Evolutionary conservation across 2,797 vertebrate species (phyloP).

Genomic region (Pangasius larnaudii): DNA sequence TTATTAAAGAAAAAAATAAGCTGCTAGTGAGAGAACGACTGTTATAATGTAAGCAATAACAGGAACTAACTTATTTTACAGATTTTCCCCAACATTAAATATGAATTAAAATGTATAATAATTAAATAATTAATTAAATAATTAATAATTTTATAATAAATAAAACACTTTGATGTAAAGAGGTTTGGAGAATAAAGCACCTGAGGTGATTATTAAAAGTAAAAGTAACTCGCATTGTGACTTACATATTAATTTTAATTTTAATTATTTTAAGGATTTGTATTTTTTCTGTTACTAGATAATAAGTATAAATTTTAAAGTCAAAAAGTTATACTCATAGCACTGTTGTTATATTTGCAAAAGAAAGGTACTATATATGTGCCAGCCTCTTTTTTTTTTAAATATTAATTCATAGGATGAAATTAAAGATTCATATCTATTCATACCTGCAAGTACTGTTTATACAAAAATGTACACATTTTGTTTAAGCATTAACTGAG

Average conservation of each 20-base stretch:
- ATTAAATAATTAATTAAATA: neutral
- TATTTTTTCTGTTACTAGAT: neutral
- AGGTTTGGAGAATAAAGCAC: neutral
- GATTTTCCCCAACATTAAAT: neutral
- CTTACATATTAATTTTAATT: neutral
- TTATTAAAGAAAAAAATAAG: neutral
- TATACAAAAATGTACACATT: neutral
- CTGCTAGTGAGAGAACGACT: neutral
- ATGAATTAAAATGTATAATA: neutral
- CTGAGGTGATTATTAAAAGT: neutral
- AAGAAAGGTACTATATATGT: neutral
- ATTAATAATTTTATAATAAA: neutral
- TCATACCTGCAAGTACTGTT: neutral
- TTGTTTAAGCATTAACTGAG: neutral
- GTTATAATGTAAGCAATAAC: neutral
- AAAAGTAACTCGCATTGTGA: neutral
- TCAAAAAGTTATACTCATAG: neutral
- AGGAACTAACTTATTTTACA: neutral
- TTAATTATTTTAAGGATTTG: neutral
- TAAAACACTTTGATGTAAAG: neutral
- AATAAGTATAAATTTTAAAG: neutral
- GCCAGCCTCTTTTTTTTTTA: neutral
- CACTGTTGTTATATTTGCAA: neutral
- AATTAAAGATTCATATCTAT: neutral
- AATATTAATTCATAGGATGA: neutral